phyloP scores from a whole-genome alignment of 2,888 invertebrate species.

The Psylliodes chrysocephalus region DNA sequence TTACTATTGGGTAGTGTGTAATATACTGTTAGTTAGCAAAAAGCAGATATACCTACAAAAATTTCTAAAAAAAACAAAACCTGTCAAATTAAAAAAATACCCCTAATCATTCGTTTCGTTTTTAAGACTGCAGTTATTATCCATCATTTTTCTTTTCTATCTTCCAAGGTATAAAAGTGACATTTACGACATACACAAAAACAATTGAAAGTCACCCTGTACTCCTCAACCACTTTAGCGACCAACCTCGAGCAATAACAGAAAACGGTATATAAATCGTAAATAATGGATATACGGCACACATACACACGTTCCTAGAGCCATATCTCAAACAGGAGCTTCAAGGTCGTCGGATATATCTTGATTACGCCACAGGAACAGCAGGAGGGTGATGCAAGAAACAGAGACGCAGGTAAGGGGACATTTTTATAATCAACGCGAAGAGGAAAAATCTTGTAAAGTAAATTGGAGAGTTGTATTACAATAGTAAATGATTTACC shows the following conservation, averaged over 20 bases:
- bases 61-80: too few relatives aligned
- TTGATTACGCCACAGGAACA: conserved; percentile 58
- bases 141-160: background rate
- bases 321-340: conserved; percentile 60
- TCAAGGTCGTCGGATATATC: conserved; percentile 63
- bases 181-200: conserved; percentile 9
- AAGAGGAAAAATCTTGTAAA: too few relatives aligned
- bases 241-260: conserved; percentile 30
- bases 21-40: too few relatives aligned
- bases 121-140: too few relatives aligned
- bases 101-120: background rate
- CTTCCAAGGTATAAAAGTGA: conserved; percentile 1
- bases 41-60: too few relatives aligned
- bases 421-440: background rate
- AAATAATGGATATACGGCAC: conserved; percentile 60
- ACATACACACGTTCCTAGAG: conserved; percentile 60
- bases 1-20: too few relatives aligned
- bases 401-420: conserved; percentile 1
- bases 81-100: conserved; percentile 1
- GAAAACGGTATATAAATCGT: conserved; percentile 60
- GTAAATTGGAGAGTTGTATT: too few relatives aligned
- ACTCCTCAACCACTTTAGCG: conserved; percentile 6
- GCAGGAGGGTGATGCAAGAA: conserved; percentile 19
- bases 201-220: conserved; percentile 24
- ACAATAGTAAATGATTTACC: too few relatives aligned